phyloP scores from a whole-genome alignment of 2,888 invertebrate species.

The Conomelus anceps region DNA sequence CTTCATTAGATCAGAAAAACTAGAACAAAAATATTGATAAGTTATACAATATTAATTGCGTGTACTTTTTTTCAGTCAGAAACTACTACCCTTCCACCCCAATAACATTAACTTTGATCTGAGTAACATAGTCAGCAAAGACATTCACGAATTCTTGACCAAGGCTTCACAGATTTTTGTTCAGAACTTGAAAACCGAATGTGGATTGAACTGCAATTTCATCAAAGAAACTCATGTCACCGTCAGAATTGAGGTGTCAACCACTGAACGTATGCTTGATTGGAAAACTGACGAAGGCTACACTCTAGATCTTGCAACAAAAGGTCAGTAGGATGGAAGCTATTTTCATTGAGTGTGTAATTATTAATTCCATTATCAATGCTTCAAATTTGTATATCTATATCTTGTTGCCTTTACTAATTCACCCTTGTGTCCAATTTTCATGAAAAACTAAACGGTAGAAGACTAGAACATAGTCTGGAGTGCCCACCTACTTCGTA shows the following conservation, averaged over 20 bases:
- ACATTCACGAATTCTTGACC: constrained; percentile 45
- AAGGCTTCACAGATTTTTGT: constrained; percentile 52
- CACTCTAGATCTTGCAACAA: constrained; percentile 50
- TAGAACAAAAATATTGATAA: background rate
- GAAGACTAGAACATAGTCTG: too few relatives aligned
- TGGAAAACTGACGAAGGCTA: constrained; percentile 68
- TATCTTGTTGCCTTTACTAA: too few relatives aligned
- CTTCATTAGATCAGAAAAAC: background rate
- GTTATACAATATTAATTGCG: too few relatives aligned
- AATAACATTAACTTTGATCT: constrained; percentile 52
- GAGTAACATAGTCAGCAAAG: constrained; percentile 45
- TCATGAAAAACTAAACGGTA: too few relatives aligned
- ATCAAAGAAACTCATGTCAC: constrained; percentile 49
- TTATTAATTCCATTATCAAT: background rate
- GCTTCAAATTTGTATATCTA: too few relatives aligned
- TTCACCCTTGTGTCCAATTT: too few relatives aligned
- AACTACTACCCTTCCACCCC: constrained; percentile 51
- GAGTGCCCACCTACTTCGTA: too few relatives aligned
- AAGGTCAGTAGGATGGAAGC: constrained; percentile 45
- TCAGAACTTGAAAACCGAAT: constrained; percentile 53
- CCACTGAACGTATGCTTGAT: constrained; percentile 47
- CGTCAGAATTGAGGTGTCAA: constrained; percentile 51
- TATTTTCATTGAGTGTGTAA: background rate
- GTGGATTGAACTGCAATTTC: constrained; percentile 47
- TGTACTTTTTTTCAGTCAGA: constrained; percentile 32